Base-by-base conservation (phyloP, 2,888 invertebrate species). In the Lucinisca nassula region DNA sequence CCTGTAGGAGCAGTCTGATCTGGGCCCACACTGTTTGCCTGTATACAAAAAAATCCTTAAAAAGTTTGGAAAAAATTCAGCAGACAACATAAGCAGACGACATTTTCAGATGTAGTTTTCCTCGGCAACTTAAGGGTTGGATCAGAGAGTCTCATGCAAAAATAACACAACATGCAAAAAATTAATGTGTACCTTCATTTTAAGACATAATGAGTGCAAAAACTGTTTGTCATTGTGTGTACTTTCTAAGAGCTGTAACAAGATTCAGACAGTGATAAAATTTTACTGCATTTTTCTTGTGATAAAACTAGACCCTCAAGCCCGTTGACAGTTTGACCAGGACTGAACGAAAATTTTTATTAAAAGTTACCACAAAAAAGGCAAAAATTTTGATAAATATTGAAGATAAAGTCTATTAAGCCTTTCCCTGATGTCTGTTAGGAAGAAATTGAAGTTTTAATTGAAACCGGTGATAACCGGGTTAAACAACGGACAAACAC, bases 401-500 rank as follows among this genome's bases (percentile, higher is more conserved):
- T 27, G 35, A 30, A 35, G 67, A 67, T 67, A 67, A 67, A 32
- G 67, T 35, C 21, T 67, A 67, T 67, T 35, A 67, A 35, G 35
- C 67, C 35, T 30, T 45, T 35, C 35, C 21, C 12, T 21, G 32
- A 27, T 35, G 67, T 67, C 67, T 67, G 67, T 67, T 67, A 17
- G 67, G 35, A 17, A 67, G 67, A 35, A 35, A 67, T 67, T 67
- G 32, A 30, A 67, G 21, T 67, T 58, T 67, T 35, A 67, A 35
- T 67, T 32, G 35, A 67, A 35, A 24, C 3, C 10, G 10, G 67
- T 67, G 67, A 67, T 67, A 67, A 67, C 35, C 17, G 30, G 67
- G 67, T 67, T 67, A 67, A 67, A 67, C 67, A 67, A 67, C 35
- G 67, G 67, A 67, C 67, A 67, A 67, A 35, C 30, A 67, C 2